Evolutionary conservation across 2,888 invertebrate species (phyloP).

Genomic region (Aspidiotus rigidus): DNA sequence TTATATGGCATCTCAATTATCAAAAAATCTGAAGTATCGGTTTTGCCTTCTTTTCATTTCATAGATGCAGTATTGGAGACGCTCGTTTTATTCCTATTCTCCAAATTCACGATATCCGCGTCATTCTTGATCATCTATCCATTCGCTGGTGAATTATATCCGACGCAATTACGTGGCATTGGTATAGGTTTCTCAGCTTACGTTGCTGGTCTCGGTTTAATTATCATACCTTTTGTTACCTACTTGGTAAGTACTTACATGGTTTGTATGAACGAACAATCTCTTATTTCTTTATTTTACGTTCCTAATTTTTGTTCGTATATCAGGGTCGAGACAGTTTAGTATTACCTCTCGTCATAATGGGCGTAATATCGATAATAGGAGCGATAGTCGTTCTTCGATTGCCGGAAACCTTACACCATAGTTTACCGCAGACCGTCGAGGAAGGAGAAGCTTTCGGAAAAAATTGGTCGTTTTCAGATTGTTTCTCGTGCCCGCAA

Average conservation of each 20-base stretch:
- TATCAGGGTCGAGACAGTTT: conserved; percentile 71
- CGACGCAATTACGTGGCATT: conserved; percentile 77
- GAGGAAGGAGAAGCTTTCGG: conserved; percentile 83
- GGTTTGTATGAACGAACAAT: neutral
- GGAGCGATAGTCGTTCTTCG: conserved; percentile 72
- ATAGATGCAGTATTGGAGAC: conserved; percentile 65
- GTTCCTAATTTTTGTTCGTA: neutral
- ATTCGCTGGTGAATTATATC: conserved; percentile 84
- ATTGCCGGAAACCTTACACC: conserved; percentile 75
- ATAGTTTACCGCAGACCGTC: conserved; percentile 71
- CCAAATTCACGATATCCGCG: conserved; percentile 82
- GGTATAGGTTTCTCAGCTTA: conserved; percentile 87
- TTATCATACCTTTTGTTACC: conserved; percentile 82
- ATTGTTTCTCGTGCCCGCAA: conserved; percentile 59
- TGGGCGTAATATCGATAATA: conserved; percentile 70
- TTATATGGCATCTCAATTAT: too few relatives aligned
- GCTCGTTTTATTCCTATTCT: conserved; percentile 64
- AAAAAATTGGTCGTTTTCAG: conserved; percentile 65
- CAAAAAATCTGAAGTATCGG: too few relatives aligned
- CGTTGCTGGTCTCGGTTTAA: conserved; percentile 77
- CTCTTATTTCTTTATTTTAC: neutral
- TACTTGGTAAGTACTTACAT: conserved; percentile 68
- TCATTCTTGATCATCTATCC: conserved; percentile 87
- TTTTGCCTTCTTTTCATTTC: neutral
- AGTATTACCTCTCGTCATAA: conserved; percentile 70